Evolutionary conservation across 2,888 invertebrate genomes (phyloP), one percentile per base, ranked within the genome.

Genomic region (Spisula subtruncata): DNA sequence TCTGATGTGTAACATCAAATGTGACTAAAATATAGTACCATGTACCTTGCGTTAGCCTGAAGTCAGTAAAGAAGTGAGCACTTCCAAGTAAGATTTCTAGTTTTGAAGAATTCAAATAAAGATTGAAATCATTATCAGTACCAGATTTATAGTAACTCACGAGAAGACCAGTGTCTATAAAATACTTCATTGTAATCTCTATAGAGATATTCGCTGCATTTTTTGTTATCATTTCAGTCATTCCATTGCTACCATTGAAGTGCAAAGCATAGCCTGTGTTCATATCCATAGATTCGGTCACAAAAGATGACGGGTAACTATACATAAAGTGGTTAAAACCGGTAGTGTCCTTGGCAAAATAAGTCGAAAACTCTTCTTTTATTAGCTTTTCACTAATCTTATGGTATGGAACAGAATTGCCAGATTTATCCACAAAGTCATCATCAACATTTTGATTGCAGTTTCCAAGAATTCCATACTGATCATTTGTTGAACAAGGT

Each of bases 381-480:
- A 91, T 91, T 10, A 87, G 25, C n/a, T 82, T 29, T 4, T 86
- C 51, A 20, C 85, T 90, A 18, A 89, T 85, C 41, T 90, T 89
- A 48, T 29, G 66, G 41, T 90, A 87, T 18, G 29, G 46, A 35
- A 90, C 51, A 46, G 88, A 29, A 18, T 48, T 85, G 16, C 86
- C 88, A 16, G 10, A 10, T 29, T 12, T 46, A 48, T 85, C 79
- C n/a, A 85, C 5, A 83, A 95, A 94, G 87, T 95, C 95, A 88
- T 95, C 94, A 83, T 94, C 86, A 0, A 75, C 60, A 83, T 93
- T 93, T 12, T 75, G 81, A 66, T 95, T 93, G 86, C 94, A 94
- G 87, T 93, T 95, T 20, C 95, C 95, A 85, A 94, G 93, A 16
- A 95, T 84, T 1, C 95, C 95, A 14, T 84, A 51, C 4, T 89